Evolutionary conservation across 2,113 vertebrate genomes (phyloP).

Genomic region (Caranx melampygus): DNA sequence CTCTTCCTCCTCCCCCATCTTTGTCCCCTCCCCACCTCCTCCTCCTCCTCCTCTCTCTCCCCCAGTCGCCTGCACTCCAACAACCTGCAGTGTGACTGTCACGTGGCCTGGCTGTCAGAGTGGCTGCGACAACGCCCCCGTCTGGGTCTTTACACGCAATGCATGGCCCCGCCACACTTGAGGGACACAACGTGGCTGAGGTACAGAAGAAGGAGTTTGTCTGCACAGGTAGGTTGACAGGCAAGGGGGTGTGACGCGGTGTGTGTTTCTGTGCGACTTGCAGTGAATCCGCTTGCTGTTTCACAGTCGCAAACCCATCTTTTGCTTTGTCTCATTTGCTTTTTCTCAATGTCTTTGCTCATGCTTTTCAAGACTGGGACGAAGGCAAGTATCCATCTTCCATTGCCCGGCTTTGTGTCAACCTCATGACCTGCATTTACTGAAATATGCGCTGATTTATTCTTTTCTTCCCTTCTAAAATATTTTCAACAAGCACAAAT

Average conservation of each 20-base stretch:
- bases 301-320: constrained; percentile 19
- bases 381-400: constrained; percentile 91
- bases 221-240: constrained; percentile 89
- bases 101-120: constrained; percentile 97
- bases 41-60: not conserved
- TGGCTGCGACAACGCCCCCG: constrained; percentile 97
- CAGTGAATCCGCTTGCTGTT: constrained; percentile 12
- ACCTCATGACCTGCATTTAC: not conserved
- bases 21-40: not conserved
- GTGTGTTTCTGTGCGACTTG: constrained; percentile 13
- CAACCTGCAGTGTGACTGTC: constrained; percentile 96
- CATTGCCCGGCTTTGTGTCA: constrained; percentile 31
- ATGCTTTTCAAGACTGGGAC: constrained; percentile 89
- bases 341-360: constrained; percentile 79
- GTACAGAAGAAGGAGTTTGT: constrained; percentile 97
- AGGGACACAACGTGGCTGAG: constrained; percentile 96
- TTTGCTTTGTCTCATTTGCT: constrained; percentile 74
- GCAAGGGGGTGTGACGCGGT: constrained; percentile 19
- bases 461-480: constrained; percentile 4
- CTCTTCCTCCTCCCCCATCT: not conserved
- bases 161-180: constrained; percentile 92
- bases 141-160: constrained; percentile 97
- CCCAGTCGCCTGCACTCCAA: constrained; percentile 97
- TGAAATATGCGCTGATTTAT: not conserved
- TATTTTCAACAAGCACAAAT: not conserved